Evolutionary conservation across 2,888 invertebrate species (phyloP), one percentile per base, ranked within the genome.

Genomic region (Lamellibrachia satsuma): DNA sequence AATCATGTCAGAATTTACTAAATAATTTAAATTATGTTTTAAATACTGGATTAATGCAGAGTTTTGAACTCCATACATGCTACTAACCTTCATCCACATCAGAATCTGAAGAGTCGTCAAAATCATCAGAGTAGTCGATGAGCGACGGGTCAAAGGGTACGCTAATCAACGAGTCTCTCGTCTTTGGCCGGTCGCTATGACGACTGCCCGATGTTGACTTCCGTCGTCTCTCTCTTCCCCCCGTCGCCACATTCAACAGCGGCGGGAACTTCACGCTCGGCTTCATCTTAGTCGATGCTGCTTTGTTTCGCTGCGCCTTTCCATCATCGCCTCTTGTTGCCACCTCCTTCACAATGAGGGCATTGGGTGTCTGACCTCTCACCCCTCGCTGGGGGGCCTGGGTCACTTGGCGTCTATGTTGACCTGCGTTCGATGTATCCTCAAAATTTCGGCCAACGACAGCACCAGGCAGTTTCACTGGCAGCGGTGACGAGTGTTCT

Each of bases 391-490:
- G 75, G 15, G 15, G 75, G 22, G 75, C 75, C 22, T 11, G 75
- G 22, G 75, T n/a, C 22, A 6, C 75, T 22, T 75, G 75, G 75
- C 75, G 75, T 75, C 75, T 75, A 22, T 75, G 75, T 75, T 75
- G 75, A 75, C 15, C 75, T n/a, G 75, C n/a, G 22, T 75, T 75
- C n/a, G 75, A 75, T 15, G 75, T 75, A n/a, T 75, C 75, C 75
- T 75, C 75, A 6, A 75, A 75, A 75, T 75, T 75, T 75, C 75
- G 75, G 2, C 75, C 75, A 75, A 75, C 22, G 22, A 75, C 2
- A 75, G 75, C 75, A 75, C n/a, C 75, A 22, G 75, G 75, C 75
- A 75, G 75, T 75, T 75, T 75, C n/a, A n/a, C 75, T n/a, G 75
- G 75, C 75, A 22, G 75, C 22, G 75, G 75, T 6, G 75, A 75